Evolutionary conservation across 2,113 vertebrate species (phyloP).

Genomic region (Chitala chitala): DNA sequence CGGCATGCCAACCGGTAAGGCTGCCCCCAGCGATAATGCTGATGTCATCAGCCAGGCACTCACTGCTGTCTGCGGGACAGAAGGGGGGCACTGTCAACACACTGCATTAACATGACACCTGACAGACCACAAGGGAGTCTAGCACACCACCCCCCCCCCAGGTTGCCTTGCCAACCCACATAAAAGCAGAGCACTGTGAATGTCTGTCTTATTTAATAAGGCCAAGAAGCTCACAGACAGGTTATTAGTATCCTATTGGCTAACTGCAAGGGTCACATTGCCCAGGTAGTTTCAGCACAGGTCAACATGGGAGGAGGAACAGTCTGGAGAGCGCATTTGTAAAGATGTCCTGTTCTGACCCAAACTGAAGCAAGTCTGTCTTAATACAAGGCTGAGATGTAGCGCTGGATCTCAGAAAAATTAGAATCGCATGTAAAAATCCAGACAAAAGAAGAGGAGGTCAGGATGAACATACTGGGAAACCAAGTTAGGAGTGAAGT

Average conservation of each 20-base stretch:
- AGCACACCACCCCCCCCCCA: too few species aligned
- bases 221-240: too few species aligned
- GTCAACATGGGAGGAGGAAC: too few species aligned
- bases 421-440: slow-evolving; percentile 69
- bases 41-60: slow-evolving; percentile 87
- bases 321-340: too few species aligned
- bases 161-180: not conserved
- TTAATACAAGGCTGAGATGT: too few species aligned
- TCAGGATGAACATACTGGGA: slow-evolving; percentile 66
- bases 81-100: not conserved
- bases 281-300: not conserved
- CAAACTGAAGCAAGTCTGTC: too few species aligned
- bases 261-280: not conserved
- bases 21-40: slow-evolving; percentile 95
- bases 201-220: not conserved
- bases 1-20: slow-evolving; percentile 89
- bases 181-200: not conserved
- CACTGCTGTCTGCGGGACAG: slow-evolving; percentile 76
- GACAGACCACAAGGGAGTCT: too few species aligned
- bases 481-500: too few species aligned
- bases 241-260: too few species aligned
- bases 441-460: slow-evolving; percentile 59
- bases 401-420: too few species aligned
- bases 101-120: too few species aligned
- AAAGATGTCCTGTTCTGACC: too few species aligned